Evolutionary conservation across 2,888 invertebrate genomes (phyloP).

Genomic region (Candidula unifasciata): DNA sequence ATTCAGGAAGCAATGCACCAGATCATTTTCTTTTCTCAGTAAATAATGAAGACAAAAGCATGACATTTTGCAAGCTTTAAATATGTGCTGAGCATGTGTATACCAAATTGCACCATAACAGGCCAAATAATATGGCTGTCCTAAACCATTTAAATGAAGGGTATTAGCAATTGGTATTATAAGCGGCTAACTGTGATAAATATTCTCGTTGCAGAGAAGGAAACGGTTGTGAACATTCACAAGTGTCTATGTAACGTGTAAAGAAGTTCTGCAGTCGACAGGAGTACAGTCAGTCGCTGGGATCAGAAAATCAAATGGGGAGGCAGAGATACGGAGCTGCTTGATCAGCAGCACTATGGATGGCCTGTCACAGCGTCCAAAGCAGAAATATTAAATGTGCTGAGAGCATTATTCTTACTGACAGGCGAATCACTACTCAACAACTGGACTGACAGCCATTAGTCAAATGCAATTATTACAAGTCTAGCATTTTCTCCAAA

Average conservation of each 20-base stretch:
- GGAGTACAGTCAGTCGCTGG: constrained; percentile 4
- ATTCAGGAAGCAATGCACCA: no score
- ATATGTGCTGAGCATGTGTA: no score
- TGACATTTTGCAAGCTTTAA: no score
- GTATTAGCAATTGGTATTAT: no score
- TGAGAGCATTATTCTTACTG: constrained; percentile 20
- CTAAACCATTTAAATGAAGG: no score
- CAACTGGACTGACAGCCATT: neutral
- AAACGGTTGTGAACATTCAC: constrained; percentile 18
- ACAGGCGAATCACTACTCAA: constrained; percentile 7
- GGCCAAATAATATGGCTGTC: no score
- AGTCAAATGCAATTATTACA: neutral
- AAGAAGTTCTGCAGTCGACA: neutral
- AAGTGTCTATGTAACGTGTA: neutral
- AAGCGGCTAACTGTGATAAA: neutral
- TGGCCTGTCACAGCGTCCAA: constrained; percentile 2
- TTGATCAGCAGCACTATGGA: neutral
- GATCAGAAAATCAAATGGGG: neutral
- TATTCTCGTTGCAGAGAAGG: constrained; percentile 14
- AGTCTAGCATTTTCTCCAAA: neutral
- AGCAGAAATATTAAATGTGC: neutral
- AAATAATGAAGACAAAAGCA: no score
- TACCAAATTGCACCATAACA: no score
- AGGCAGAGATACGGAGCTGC: constrained; percentile 7
- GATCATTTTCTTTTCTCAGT: no score